phyloP scores from a whole-genome alignment of 2,888 invertebrate species.

The Congeria kusceri region DNA sequence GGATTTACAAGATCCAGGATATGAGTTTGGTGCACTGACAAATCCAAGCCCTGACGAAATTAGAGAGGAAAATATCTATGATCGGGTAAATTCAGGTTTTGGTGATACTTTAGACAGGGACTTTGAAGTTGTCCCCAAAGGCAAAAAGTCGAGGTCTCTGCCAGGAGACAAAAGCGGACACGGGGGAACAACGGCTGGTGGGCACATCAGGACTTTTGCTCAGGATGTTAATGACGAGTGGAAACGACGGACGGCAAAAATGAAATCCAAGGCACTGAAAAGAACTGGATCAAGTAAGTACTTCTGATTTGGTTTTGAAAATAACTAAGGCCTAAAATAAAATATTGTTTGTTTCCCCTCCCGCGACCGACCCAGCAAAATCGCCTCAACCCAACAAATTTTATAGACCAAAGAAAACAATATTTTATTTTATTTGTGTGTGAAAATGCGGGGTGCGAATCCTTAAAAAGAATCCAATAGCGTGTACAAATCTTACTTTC shows the following conservation, averaged over 20 bases:
- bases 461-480: too few species aligned
- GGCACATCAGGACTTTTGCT: slow-evolving; percentile 11
- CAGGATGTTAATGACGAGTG: slow-evolving; percentile 32
- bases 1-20: background rate
- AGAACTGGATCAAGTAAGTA: slow-evolving; percentile 10
- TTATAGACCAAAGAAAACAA: too few species aligned
- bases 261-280: slow-evolving; percentile 45
- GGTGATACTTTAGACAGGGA: background rate
- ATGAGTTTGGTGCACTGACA: background rate
- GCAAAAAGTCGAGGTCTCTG: background rate
- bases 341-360: too few species aligned
- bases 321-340: too few species aligned
- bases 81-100: slow-evolving; percentile 11
- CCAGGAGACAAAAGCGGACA: too few species aligned
- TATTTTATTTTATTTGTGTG: too few species aligned
- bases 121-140: slow-evolving; percentile 34
- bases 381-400: too few species aligned
- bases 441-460: too few species aligned
- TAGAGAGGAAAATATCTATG: slow-evolving; percentile 38
- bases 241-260: slow-evolving; percentile 45
- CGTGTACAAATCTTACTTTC: too few species aligned
- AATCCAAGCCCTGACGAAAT: too few species aligned
- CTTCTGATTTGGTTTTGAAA: too few species aligned
- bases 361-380: too few species aligned
- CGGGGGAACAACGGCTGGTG: background rate